Evolutionary conservation across 2,113 vertebrate species (phyloP), one percentile per base, ranked within the genome.

Genomic region (Lepidothrix coronata): DNA sequence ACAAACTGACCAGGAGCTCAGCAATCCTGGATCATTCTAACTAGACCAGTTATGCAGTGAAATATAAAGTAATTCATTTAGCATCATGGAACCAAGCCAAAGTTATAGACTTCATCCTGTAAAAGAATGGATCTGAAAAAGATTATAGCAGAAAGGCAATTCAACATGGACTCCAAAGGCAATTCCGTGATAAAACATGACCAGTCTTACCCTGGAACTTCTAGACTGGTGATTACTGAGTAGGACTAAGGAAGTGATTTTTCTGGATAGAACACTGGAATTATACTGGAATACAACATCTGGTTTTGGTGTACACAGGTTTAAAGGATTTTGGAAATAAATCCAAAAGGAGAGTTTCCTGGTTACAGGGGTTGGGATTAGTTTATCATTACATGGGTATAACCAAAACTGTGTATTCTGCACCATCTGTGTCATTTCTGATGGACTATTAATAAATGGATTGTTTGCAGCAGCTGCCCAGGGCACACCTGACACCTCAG

Each of bases 21-120:
- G 31, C 25, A 76, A 44, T 85, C 49, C 54, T 37, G 41, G 57
- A 55, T 72, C 58, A 57, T 41, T 90, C 41, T 82, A 83, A 66
- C 62, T 39, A 39, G 39, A 39, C 39, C 39, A 39, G 10, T 89
- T 89, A 65, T 65, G 89, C 70, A 83, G 62, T 44, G 27, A 90
- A 94, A 94, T 44, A 49, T 67, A 72, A 88, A 94, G 66, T 57
- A 85, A 95, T 94, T 78, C 7, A 63, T 91, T 93, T 91, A 93
- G 39, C 65, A 91, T 27, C 14, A 33, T 67, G 80, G 73, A 94
- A 66, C 54, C 8, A 54, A 62, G 89, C 70, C 80, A 74, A 54
- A 87, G 51, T 71, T 89, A 51, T 14, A 87, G 77, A 74, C 51
- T 88, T 92, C 78, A 82, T 75, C 74, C 39, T 62, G 52, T 74